Conservation (phyloP, 1,140 invertebrate species). For the Sitophilus oryzae region DNA sequence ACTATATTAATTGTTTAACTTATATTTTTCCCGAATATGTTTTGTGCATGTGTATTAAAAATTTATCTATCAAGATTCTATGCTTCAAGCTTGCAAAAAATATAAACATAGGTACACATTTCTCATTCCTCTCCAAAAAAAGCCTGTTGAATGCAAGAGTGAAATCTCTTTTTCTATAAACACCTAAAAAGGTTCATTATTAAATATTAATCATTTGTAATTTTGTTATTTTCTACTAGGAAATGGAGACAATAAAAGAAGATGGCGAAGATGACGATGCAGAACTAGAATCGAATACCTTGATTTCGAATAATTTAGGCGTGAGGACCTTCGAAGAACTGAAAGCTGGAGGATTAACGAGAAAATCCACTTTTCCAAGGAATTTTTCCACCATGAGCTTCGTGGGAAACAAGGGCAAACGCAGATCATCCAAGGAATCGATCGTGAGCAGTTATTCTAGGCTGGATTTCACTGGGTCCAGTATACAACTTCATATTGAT, state of each 20-base stretch:
- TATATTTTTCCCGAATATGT: too few relatives aligned
- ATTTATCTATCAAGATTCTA: too few relatives aligned
- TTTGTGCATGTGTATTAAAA: too few relatives aligned
- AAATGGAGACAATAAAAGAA: conserved; percentile 56
- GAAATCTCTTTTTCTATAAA: too few relatives aligned
- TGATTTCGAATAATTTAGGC: conserved; percentile 44
- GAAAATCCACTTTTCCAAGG: conserved; percentile 48
- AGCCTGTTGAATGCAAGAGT: too few relatives aligned
- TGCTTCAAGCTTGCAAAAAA: too few relatives aligned
- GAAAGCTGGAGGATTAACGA: conserved; percentile 43
- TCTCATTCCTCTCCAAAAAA: too few relatives aligned
- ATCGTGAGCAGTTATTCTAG: conserved; percentile 64
- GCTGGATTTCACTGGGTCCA: conserved; percentile 65
- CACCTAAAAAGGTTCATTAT: too few relatives aligned
- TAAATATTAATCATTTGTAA: not conserved
- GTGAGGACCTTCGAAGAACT: conserved; percentile 50
- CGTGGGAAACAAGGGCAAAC: conserved; percentile 44
- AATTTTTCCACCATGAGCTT: conserved; percentile 48
- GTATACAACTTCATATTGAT: conserved; percentile 49
- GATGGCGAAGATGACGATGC: conserved; percentile 50
- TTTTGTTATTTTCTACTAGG: conserved; percentile 41
- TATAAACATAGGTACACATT: too few relatives aligned
- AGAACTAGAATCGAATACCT: conserved; percentile 37
- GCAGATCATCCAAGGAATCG: conserved; percentile 53
- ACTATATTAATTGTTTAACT: too few relatives aligned